A percentile compares a stretch with the other conserved stretches of the same genome.
These are phyloP conservation scores for Steatocranus sp. DNA, from an alignment of 2,797 vertebrate genomes.

Conservation along the genomic window DNA sequence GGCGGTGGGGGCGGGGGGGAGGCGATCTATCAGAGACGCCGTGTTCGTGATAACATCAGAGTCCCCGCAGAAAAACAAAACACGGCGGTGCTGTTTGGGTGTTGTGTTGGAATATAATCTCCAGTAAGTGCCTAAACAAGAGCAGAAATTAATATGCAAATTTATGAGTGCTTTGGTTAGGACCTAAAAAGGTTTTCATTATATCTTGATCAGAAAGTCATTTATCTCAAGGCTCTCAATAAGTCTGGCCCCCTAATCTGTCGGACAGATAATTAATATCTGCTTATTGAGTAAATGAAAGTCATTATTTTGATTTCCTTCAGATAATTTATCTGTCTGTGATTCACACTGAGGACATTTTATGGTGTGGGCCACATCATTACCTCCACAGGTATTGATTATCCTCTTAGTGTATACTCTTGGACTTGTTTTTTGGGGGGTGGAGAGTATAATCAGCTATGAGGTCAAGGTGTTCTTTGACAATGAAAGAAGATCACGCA, in stretches of 20 bases:
- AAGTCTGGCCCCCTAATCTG: slow-evolving; percentile 61
- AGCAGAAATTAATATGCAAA: slow-evolving; percentile 46
- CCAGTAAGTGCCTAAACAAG: slow-evolving; percentile 28
- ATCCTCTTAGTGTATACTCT: slow-evolving; percentile 8
- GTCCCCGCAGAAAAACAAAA: slow-evolving; percentile 35
- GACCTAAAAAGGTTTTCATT: slow-evolving; percentile 66
- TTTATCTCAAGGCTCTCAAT: slow-evolving; percentile 64
- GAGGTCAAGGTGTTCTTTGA: neutral
- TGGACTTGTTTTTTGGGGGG: neutral
- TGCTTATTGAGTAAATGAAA: slow-evolving; percentile 75
- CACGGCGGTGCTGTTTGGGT: neutral
- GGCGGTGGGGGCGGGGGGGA: accelerated
- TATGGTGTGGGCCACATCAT: slow-evolving; percentile 45
- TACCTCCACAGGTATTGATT: slow-evolving; percentile 53
- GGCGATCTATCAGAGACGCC: neutral
- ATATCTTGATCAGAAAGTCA: slow-evolving; percentile 65
- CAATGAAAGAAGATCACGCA: neutral
- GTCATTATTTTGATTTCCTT: slow-evolving; percentile 71
- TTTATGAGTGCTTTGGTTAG: slow-evolving; percentile 32
- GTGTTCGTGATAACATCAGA: slow-evolving; percentile 40
- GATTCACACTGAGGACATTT: slow-evolving; percentile 42
- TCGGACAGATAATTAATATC: slow-evolving; percentile 72
- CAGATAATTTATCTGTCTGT: slow-evolving; percentile 63
- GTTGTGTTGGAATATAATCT: slow-evolving; percentile 13
- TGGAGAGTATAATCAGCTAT: neutral